Evolutionary conservation across 2,113 vertebrate genomes (phyloP), one percentile per base, ranked within the genome.

Genomic region (Columbina picui): DNA sequence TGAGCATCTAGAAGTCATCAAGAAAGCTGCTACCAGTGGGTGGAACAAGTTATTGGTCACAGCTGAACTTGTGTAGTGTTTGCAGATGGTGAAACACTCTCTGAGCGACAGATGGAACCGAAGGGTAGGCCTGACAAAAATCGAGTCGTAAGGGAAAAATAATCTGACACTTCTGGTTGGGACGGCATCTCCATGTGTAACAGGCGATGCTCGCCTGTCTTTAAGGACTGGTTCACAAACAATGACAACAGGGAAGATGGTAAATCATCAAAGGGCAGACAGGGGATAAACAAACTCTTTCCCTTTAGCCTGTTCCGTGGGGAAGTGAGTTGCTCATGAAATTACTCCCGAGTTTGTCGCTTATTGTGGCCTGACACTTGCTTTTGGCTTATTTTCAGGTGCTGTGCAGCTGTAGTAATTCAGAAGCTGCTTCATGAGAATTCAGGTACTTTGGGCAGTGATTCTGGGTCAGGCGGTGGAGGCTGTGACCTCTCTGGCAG

Each of bases 1-100:
- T 26, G 39, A 50, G 38, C 3, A 4, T 41, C 29, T 65, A 41
- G 73, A 63, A 80, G 21, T 45, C 18, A 19, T 45, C 12, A 32
- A 34, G 61, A 39, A 73, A 68, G 43, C 32, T 4, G 2, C 52
- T 26, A 3, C 12, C 17, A 45, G 45, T 17, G 27, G 53, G 13
- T 59, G 64, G 77, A 70, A 39, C 59, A 30, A 80, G 6, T n/a
- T n/a, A 0, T 6, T 30, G 47, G 55, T 70, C 1, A 0, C 39
- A 30, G 38, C 2, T 94, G 55, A 63, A 39, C 20, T 45, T 45
- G n/a, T 57, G n/a, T 4, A 1, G 25, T 49, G 23, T 68, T 87
- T 84, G 61, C 15, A 30, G 34, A 2, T 26, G 80, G 18, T 63
- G 61, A 39, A 21, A 26, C 5, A 32, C 43, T 6, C 32, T 41